Evolutionary conservation across 2,888 invertebrate species (phyloP), one percentile per base, ranked within the genome.

Genomic region (Synergus gifuensis): DNA sequence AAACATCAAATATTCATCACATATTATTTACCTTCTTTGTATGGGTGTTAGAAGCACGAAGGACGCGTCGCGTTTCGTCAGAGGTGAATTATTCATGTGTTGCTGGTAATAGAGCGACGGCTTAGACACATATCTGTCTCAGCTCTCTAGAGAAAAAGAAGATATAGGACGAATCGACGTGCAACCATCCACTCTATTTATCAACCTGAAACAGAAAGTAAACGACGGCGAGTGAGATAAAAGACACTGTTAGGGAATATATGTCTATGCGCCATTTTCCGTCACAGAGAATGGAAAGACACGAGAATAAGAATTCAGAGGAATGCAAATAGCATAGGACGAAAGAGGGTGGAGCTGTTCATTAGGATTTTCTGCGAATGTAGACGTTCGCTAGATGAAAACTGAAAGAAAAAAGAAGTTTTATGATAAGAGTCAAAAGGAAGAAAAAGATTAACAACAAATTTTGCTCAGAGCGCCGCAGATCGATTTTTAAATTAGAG

Each of bases 391-490:
- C 77, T 80, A 81, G 80, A 81, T 81, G 79, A 77, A 82, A 81
- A 80, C 81, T 79, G 80, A 76, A 76, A 81, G 79, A 79, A 73
- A 77, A 79, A 80, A 79, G 78, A 73, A 79, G 76, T 63, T 78
- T 78, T 76, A 63, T 79, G 78, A 78, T 36, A 78, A 54, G 54
- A 77, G 22, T 46, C 76, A 9, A 76, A 44, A 46, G 58, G 46
- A 76, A 63, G 81, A 79, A 79, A 81, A 73, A 80, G 76, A 36
- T 36, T 36, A 36, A 36, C 36, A 36, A 36, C 36, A 7, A 36
- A 36, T 36, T 3, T 36, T 36, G 4, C 36, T 36, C 36, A 36
- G 36, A 36, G 5, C 5, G 5, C 36, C 36, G 5, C 36, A 36
- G 36, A 36, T 28, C 28, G 28, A 28, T 28, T 28, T 28, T 28